Evolutionary conservation across 2,888 invertebrate species (phyloP).

Genomic region (Entomobrya multifasciata): DNA sequence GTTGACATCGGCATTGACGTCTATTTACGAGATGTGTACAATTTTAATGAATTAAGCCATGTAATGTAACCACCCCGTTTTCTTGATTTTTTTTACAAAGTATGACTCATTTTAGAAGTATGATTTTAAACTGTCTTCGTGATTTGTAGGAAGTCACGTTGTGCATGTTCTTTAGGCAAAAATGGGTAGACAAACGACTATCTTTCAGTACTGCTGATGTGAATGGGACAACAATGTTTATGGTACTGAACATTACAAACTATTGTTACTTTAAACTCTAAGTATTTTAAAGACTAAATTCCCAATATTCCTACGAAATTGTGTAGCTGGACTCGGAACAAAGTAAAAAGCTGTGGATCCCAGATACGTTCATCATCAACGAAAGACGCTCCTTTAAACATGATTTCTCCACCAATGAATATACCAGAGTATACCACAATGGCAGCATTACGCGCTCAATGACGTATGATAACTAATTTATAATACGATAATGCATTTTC

Average conservation of each 20-base stretch:
- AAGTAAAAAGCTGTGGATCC: constrained; percentile 71
- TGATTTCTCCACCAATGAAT: constrained; percentile 64
- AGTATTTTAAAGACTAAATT: no score
- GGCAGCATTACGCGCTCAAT: constrained; percentile 68
- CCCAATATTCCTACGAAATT: no score
- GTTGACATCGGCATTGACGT: constrained; percentile 57
- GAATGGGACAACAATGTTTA: constrained; percentile 34
- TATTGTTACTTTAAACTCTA: background rate
- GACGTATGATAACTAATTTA: constrained; percentile 54
- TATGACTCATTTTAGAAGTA: background rate
- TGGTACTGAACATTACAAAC: constrained; percentile 17
- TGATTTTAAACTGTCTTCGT: no score
- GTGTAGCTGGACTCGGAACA: constrained; percentile 68
- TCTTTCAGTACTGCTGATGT: constrained; percentile 55
- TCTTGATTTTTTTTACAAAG: background rate
- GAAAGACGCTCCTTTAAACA: constrained; percentile 61
- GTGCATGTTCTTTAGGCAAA: constrained; percentile 70
- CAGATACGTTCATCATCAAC: constrained; percentile 73
- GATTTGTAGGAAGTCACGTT: constrained; percentile 73
- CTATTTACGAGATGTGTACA: constrained; percentile 71
- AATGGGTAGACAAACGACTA: constrained; percentile 71
- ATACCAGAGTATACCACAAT: constrained; percentile 59
- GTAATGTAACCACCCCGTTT: constrained; percentile 51
- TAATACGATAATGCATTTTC: constrained; percentile 37
- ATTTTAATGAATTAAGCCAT: constrained; percentile 74